Conservation (phyloP, 2,888 invertebrate genomes). For the Heliconius cydno region DNA sequence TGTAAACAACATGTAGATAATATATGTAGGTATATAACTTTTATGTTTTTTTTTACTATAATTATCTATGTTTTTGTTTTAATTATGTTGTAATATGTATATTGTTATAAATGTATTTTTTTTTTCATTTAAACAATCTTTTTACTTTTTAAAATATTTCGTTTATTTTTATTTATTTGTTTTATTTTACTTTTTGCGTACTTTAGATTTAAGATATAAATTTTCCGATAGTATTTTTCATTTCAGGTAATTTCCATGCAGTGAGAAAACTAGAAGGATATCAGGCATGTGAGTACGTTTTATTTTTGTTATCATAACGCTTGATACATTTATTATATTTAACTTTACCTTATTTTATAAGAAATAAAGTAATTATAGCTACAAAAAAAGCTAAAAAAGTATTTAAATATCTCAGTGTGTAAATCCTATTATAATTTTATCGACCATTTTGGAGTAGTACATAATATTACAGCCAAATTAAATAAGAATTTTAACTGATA, state of each 20-base stretch:
- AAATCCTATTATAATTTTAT: not conserved
- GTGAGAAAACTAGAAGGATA: constrained; percentile 65
- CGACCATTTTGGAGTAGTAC: not conserved
- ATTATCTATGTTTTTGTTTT: not conserved
- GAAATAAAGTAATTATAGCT: not conserved
- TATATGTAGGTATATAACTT: too few relatives aligned
- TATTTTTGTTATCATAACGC: constrained; percentile 17
- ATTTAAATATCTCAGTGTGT: too few relatives aligned
- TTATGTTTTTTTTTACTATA: not conserved
- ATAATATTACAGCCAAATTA: not conserved
- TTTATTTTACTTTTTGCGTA: constrained; percentile 16
- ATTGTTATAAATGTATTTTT: not conserved
- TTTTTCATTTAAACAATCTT: not conserved
- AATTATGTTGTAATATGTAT: not conserved
- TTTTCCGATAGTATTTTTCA: constrained; percentile 56
- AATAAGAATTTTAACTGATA: not conserved
- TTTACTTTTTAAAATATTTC: not conserved
- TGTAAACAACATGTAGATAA: not conserved
- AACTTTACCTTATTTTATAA: not conserved
- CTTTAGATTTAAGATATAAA: constrained; percentile 44
- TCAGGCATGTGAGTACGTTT: constrained; percentile 65
- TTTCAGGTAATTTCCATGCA: constrained; percentile 76
- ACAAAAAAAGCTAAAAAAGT: too few relatives aligned
- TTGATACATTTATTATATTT: not conserved
- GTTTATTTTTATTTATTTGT: not conserved